Evolutionary conservation across 2,888 invertebrate species (phyloP).

Genomic region (Lochmaea capreae): DNA sequence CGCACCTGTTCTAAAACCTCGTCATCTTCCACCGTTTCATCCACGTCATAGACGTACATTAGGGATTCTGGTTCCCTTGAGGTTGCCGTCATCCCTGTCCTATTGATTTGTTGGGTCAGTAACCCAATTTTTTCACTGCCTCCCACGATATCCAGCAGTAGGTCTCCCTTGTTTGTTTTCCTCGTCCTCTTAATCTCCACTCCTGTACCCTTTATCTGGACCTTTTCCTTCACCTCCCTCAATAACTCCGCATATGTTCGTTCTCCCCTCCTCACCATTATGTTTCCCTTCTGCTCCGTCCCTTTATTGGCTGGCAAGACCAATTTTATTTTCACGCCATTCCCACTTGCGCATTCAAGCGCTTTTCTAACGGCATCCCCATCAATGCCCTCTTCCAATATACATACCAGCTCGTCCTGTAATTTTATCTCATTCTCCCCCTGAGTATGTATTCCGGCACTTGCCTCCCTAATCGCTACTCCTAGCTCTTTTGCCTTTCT

Average conservation of each 20-base stretch:
- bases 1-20: conserved; percentile 6
- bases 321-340: not conserved
- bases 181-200: conserved; percentile 19
- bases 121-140: not conserved
- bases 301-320: not conserved
- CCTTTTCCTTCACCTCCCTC: conserved; percentile 18
- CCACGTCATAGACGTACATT: not conserved
- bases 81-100: conserved; percentile 1
- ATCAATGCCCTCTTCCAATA: not conserved
- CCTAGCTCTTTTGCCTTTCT: not conserved
- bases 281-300: not conserved
- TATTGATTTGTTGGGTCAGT: not conserved
- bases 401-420: not conserved
- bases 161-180: conserved; percentile 24
- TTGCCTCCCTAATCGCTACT: conserved; percentile 3
- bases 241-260: conserved; percentile 24
- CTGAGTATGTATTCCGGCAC: not conserved
- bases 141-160: not conserved
- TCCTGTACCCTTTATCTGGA: not conserved
- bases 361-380: not conserved
- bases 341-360: not conserved
- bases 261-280: conserved; percentile 16
- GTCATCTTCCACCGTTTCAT: conserved; percentile 3
- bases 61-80: not conserved
- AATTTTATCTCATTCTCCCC: not conserved